A percentile compares a stretch with the other conserved stretches of the same genome.
These are phyloP conservation scores for Zapus hudsonius DNA, from an alignment of 2,113 vertebrate genomes.

Conservation along the genomic window DNA sequence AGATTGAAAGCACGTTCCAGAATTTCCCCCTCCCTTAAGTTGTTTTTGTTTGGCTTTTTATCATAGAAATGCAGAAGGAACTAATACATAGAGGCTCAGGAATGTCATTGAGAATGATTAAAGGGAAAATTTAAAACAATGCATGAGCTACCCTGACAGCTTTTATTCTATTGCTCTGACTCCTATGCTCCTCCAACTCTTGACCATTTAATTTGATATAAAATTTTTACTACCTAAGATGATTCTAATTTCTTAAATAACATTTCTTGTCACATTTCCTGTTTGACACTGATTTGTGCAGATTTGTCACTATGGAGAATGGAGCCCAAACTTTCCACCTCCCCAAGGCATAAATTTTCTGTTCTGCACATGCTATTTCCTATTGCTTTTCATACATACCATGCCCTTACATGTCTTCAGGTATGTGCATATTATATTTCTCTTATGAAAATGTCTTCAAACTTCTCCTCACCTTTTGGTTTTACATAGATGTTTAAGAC, in stretches of 20 bases:
- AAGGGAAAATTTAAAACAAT: neutral
- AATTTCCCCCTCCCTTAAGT: neutral
- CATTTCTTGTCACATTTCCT: neutral
- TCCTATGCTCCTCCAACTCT: neutral
- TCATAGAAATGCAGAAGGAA: neutral
- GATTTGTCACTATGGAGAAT: neutral
- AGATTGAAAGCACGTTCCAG: neutral
- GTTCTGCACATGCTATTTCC: neutral
- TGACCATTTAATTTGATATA: neutral
- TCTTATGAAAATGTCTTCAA: neutral
- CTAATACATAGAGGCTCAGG: neutral
- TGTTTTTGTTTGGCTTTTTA: neutral
- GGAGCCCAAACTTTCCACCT: neutral
- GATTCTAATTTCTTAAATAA: neutral
- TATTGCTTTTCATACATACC: neutral
- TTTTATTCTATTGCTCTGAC: neutral
- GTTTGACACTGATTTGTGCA: neutral
- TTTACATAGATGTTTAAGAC: neutral
- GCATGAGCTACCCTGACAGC: neutral
- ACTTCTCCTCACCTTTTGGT: neutral
- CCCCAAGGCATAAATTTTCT: neutral
- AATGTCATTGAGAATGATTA: neutral
- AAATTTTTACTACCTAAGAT: neutral
- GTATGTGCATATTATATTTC: neutral
- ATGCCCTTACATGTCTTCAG: neutral